Conservation (phyloP, 1,140 invertebrate genomes). For the Drosophila ogumai region DNA sequence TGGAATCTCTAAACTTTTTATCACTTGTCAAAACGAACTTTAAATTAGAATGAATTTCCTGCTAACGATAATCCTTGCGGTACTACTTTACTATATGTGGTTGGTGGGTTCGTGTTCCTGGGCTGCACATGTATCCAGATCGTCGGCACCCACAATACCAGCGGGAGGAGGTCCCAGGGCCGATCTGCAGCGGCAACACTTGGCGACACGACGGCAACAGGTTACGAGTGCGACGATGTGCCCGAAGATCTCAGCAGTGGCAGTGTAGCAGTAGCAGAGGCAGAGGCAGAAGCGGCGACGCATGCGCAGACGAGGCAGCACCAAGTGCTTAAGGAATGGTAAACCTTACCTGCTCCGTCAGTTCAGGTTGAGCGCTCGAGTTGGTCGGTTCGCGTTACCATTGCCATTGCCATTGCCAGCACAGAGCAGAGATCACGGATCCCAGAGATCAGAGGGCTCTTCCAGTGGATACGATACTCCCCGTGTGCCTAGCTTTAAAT, state of each 20-base stretch:
- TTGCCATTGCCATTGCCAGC: slow-evolving; percentile 11
- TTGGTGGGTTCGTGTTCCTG: slow-evolving; percentile 28
- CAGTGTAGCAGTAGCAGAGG: slow-evolving; percentile 12
- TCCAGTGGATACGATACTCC: slow-evolving; percentile 6
- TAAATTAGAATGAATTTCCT: slow-evolving; percentile 1
- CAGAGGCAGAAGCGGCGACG: slow-evolving; percentile 32
- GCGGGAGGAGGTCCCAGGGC: slow-evolving; percentile 9
- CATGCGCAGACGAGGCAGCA: slow-evolving; percentile 38
- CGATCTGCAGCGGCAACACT: slow-evolving; percentile 26
- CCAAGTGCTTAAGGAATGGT: slow-evolving; percentile 84
- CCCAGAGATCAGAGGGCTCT: slow-evolving; percentile 23
- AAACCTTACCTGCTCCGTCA: slow-evolving; percentile 77
- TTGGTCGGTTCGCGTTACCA: slow-evolving; percentile 54
- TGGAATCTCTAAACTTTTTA: background rate
- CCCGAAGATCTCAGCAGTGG: slow-evolving; percentile 34
- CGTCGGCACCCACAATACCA: slow-evolving; percentile 49
- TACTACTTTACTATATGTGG: slow-evolving; percentile 6
- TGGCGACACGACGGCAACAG: slow-evolving; percentile 50
- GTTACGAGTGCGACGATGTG: slow-evolving; percentile 46
- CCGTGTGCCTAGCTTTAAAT: background rate
- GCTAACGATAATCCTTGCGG: slow-evolving; percentile 26
- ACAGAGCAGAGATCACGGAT: slow-evolving; percentile 14
- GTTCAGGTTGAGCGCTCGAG: slow-evolving; percentile 84
- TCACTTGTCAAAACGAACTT: slow-evolving; percentile 19
- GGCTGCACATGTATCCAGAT: slow-evolving; percentile 27